Evolutionary conservation across 2,113 vertebrate species (phyloP).

Genomic region (Rhegmatorhina hoffmannsi): DNA sequence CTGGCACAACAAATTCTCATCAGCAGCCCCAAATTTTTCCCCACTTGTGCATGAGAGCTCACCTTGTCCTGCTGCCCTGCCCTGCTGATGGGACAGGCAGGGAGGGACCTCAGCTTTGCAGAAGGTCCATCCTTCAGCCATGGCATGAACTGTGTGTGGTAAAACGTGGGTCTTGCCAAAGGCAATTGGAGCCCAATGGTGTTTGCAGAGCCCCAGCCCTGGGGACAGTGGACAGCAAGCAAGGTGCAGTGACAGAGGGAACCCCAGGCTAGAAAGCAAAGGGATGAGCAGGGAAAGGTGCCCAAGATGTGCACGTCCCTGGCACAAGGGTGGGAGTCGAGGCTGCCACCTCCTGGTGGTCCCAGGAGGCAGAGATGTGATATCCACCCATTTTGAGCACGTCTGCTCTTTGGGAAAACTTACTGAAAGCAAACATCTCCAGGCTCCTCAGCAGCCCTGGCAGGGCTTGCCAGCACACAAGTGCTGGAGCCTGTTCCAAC

Average conservation of each 20-base stretch:
- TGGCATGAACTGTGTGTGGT: neutral
- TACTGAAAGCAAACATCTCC: neutral
- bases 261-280: conserved; percentile 8
- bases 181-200: neutral
- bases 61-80: neutral
- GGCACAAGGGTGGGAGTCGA: accelerated
- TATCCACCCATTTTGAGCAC: neutral
- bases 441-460: neutral
- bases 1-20: accelerated
- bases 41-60: accelerated
- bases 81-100: neutral
- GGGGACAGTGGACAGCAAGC: neutral
- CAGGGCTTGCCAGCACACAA: accelerated
- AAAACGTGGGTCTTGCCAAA: accelerated
- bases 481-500: neutral
- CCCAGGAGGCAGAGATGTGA: neutral
- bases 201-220: neutral
- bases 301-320: neutral
- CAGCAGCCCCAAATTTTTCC: accelerated
- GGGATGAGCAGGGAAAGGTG: neutral
- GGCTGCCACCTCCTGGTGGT: accelerated
- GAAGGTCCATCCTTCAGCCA: neutral
- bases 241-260: neutral
- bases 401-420: neutral
- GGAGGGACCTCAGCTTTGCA: neutral